These are phyloP conservation scores for Perdita meconis DNA, from an alignment of 2,888 invertebrate genomes.

Conservation along the genomic window DNA sequence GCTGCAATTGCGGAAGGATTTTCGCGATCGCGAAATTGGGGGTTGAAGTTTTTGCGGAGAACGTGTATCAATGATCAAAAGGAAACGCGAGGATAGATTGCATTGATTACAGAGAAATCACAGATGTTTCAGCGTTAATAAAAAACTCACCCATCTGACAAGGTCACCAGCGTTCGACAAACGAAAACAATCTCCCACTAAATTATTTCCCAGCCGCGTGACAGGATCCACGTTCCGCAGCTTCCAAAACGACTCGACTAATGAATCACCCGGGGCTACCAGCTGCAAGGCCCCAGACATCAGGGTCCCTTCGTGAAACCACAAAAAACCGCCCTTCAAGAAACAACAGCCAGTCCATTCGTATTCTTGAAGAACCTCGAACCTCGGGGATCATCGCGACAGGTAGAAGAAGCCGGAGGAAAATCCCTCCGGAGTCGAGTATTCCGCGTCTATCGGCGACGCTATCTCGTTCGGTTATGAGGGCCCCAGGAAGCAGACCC, in stretches of 20 bases:
- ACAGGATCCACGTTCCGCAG: conserved; percentile 18
- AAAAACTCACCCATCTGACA: conserved; percentile 6
- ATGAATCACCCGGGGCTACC: conserved; percentile 41
- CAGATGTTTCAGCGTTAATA: no score
- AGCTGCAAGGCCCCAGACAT: conserved; percentile 36
- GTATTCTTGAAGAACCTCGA: conserved; percentile 3
- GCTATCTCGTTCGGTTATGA: conserved; percentile 71
- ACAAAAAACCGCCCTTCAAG: neutral
- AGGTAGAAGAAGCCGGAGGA: conserved; percentile 19
- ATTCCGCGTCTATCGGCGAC: conserved; percentile 54
- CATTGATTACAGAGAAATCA: no score
- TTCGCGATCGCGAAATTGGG: no score
- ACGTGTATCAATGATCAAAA: no score
- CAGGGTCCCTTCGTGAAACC: conserved; percentile 20
- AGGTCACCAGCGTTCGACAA: conserved; percentile 5
- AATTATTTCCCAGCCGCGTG: conserved; percentile 35
- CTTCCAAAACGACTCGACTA: conserved; percentile 19
- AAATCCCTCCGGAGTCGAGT: conserved; percentile 17
- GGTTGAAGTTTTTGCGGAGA: no score
- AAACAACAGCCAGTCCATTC: neutral
- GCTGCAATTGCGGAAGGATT: conserved; percentile 30
- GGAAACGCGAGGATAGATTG: no score
- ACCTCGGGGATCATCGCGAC: conserved; percentile 3
- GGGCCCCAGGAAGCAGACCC: conserved; percentile 59
- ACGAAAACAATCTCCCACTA: conserved; percentile 13